Base-by-base conservation (phyloP, 2,888 invertebrate species). In the Zygaena filipendulae region DNA sequence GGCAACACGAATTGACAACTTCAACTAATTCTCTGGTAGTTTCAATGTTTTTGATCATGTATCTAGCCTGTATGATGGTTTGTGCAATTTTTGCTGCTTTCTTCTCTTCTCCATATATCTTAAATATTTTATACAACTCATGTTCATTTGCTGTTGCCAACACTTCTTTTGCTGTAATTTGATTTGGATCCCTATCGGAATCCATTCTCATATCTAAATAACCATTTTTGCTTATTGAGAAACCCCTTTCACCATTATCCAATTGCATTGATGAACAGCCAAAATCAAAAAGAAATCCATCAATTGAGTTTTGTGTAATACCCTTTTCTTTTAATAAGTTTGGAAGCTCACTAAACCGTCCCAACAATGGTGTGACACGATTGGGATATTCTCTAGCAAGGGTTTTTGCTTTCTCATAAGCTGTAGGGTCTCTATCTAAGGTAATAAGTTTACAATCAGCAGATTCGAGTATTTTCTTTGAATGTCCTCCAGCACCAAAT, bases 121-220 rank as follows among this genome's bases (percentile, higher is more conserved):
- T 93, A n/a, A 97, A 83, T 43, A 97, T 92, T 53, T 85, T 86
- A 25, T 83, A 86, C 5, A 97, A 77, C 58, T 92, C 91, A 23
- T 80, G 74, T 63, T 95, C 95, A 39, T 87, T 86, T 1, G 90
- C 85, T 28, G 84, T 84, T 6, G 91, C 90, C 26, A 97, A 72
- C 2, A 97, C 88, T 64, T 97, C 93, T 21, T 92, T 88, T 3
- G 94, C 97, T 16, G 92, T 93, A 4, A 91, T 87, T 47, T 85
- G 84, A 33, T 87, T 81, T 1, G 87, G 83, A 49, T 77, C 85
- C 47, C 88, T 77, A 4, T 82, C 74, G 0, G 88, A 87, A 75
- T 95, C 94, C 97, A 97, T 97, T 57, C 97, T 82, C 97, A 97
- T 97, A 52, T 97, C 97, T 29, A 97, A 77, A 3, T 91, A 92